Conservation (phyloP, 2,888 invertebrate species). For the Balanococcus diminutus region DNA sequence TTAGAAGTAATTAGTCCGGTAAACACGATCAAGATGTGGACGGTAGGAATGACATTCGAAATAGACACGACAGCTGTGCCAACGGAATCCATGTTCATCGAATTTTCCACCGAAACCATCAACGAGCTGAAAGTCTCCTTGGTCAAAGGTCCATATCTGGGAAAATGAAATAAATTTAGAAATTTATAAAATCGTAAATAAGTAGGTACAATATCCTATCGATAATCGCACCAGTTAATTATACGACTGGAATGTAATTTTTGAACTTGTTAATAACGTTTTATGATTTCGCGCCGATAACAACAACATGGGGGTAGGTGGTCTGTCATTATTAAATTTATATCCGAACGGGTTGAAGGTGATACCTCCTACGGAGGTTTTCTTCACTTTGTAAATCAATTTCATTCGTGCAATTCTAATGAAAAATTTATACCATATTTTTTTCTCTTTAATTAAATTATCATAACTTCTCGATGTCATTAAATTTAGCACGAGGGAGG, state of each 20-base stretch:
- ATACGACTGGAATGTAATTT: background rate
- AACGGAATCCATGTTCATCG: conserved; percentile 63
- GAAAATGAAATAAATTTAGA: conserved; percentile 26
- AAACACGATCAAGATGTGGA: conserved; percentile 80
- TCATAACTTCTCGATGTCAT: background rate
- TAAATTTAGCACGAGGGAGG: background rate
- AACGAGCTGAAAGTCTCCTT: conserved; percentile 83
- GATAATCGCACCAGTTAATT: background rate
- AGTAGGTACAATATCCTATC: background rate
- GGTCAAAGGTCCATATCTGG: conserved; percentile 74
- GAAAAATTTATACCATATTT: background rate
- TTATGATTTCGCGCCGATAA: background rate
- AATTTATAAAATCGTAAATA: background rate
- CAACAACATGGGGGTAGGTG: conserved; percentile 44
- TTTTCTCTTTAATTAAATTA: background rate
- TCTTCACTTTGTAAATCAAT: conserved; percentile 19
- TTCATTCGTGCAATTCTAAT: background rate
- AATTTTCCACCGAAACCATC: conserved; percentile 67
- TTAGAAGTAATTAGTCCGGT: conserved; percentile 77
- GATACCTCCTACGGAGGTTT: conserved; percentile 39
- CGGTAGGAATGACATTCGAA: conserved; percentile 75
- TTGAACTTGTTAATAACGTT: background rate
- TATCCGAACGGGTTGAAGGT: conserved; percentile 44
- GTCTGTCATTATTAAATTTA: conserved; percentile 35
- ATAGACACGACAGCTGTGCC: conserved; percentile 87